These are phyloP conservation scores for Drosophila yooni DNA, from an alignment of 2,888 invertebrate species.

Conservation along the genomic window DNA sequence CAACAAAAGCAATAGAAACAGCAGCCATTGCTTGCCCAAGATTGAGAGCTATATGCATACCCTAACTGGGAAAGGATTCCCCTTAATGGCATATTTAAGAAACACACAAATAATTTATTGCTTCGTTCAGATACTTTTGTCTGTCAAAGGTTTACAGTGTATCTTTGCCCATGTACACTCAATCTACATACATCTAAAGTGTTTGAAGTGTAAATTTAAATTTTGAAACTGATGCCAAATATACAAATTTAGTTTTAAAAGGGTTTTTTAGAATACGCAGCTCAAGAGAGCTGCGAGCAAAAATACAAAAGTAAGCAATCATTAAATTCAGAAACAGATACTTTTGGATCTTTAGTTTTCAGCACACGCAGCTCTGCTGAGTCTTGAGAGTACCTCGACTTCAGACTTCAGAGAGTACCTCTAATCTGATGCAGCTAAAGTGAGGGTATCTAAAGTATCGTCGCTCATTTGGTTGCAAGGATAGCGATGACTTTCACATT, in stretches of 20 bases:
- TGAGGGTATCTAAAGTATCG: conserved; percentile 7
- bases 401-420: not conserved
- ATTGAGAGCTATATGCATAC: conserved; percentile 18
- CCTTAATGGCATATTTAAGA: conserved; percentile 1
- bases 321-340: not conserved
- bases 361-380: not conserved
- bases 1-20: conserved; percentile 15
- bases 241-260: too few species aligned
- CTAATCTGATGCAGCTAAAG: not conserved
- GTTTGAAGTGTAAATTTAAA: not conserved
- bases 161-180: not conserved
- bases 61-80: conserved; percentile 6
- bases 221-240: not conserved
- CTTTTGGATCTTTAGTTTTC: not conserved
- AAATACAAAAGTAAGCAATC: too few species aligned
- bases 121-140: not conserved
- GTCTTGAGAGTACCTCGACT: not conserved
- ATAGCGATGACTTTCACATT: conserved; percentile 4
- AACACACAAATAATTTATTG: not conserved
- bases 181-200: too few species aligned
- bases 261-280: too few species aligned
- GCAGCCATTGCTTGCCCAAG: not conserved
- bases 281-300: too few species aligned
- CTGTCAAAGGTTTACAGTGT: not conserved
- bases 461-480: conserved; percentile 29